phyloP scores from a whole-genome alignment of 2,888 invertebrate species.

The Luperina testacea region DNA sequence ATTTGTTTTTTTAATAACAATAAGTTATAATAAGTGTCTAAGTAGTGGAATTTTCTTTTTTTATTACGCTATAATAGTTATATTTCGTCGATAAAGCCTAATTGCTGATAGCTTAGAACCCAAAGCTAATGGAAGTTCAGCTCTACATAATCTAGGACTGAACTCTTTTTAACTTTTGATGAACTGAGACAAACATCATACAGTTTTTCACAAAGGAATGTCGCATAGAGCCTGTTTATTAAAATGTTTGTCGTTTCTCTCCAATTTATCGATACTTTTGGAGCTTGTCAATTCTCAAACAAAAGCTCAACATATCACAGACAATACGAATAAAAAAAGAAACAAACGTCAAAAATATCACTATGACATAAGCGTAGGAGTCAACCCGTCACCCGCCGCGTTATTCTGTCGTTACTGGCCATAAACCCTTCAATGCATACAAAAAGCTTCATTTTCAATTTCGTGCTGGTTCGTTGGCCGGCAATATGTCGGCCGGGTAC shows the following conservation, averaged over 20 bases:
- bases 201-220: background rate
- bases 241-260: background rate
- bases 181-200: background rate
- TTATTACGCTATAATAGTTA: background rate
- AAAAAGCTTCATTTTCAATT: conserved; percentile 85
- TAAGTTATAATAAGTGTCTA: too few relatives aligned
- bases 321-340: conserved; percentile 21
- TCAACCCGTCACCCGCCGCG: conserved; percentile 54
- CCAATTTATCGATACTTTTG: background rate
- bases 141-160: background rate
- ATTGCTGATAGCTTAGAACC: background rate
- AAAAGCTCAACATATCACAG: conserved; percentile 30
- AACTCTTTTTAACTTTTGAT: background rate
- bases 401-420: conserved; percentile 68
- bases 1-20: too few relatives aligned
- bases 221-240: background rate
- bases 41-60: too few relatives aligned
- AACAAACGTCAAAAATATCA: conserved; percentile 48
- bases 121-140: conserved; percentile 7
- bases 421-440: conserved; percentile 82
- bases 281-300: conserved; percentile 2
- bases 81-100: background rate
- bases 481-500: conserved; percentile 76
- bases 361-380: conserved; percentile 52
- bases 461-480: conserved; percentile 70